Base-by-base conservation (phyloP, 2,797 vertebrate species). In the Notoglanidium macrostoma region DNA sequence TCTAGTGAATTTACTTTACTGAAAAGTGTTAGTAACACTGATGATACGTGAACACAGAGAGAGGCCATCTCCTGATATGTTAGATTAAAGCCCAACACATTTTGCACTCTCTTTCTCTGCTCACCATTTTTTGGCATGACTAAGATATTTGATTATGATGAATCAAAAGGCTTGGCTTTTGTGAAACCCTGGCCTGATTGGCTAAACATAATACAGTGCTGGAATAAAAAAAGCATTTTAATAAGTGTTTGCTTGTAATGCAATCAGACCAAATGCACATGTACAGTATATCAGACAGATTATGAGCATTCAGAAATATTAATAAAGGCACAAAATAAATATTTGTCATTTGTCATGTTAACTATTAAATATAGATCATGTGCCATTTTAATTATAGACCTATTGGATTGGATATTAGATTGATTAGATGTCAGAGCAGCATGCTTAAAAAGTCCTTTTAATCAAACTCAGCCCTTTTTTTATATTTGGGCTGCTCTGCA, bases 301-400 rank as follows among this genome's bases (percentile, higher is more conserved):
- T 77, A 14, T 51, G 15, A 29, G n/a, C 3, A 46, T 73, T 46
- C 44, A 73, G 51, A 55, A 17, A 15, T 76, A 19, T 54, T 29
- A 51, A 76, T 76, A 29, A 77, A 77, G 21, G 65, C 14, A 35
- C 68, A 70, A 51, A 32, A 57, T 57, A 79, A 35, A 57, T 78
- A 57, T 78, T 49, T 78, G 49, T 17, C 17, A 55, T 78, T 78
- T 11, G 35, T 59, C 11, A 77, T 54, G n/a, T 54, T 76, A 44
- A 54, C 8, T n/a, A 51, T 51, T 15, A 76, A 76, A 29, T 77
- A 54, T 29, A 12, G 10, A 23, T 79, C 10, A 79, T 26, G 32
- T 57, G 26, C 17, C 11, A 35, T 23, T 29, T 51, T 15, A 51
- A 54, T 5, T 51, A 14, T 11, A 54, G n/a, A 74, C 44, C 44